Evolutionary conservation across 92 coral and sea anemone genomes (phyloP).

Genomic region (Porites divaricata): DNA sequence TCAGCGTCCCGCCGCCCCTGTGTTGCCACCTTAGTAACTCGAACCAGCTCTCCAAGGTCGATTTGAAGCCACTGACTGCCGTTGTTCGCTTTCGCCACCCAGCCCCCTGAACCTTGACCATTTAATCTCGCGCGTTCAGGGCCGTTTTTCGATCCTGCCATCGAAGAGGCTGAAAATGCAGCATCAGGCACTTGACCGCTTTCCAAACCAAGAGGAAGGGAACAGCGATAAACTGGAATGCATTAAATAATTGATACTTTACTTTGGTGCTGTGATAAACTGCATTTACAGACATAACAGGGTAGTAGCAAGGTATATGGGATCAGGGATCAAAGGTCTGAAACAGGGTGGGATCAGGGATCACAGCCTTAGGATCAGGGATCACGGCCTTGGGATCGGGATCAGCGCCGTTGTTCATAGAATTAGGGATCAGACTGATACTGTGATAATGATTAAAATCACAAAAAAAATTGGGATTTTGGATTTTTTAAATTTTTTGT

Average conservation of each 20-base stretch:
- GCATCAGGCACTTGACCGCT: conserved; percentile 38
- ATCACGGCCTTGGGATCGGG: too few species aligned
- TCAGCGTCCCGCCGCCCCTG: conserved; percentile 23
- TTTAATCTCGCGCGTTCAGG: conserved; percentile 8
- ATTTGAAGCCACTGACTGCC: conserved; percentile 6
- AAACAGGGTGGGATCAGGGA: too few species aligned
- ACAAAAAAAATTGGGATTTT: too few species aligned
- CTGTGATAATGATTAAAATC: too few species aligned
- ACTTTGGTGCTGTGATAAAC: too few species aligned
- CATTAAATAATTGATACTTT: neutral
- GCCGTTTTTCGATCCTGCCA: neutral
- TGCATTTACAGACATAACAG: too few species aligned
- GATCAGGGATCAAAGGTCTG: too few species aligned
- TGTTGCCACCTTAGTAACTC: conserved; percentile 24
- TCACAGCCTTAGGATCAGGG: too few species aligned
- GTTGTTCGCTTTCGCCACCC: conserved; percentile 2
- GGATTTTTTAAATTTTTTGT: too few species aligned
- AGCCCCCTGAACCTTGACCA: neutral
- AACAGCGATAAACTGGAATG: conserved; percentile 25
- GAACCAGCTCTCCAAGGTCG: conserved; percentile 26
- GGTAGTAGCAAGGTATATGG: too few species aligned
- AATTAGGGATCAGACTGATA: too few species aligned
- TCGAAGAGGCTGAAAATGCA: conserved; percentile 40
- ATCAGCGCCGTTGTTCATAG: too few species aligned
- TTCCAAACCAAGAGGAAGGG: conserved; percentile 48